Base-by-base conservation (phyloP, 2,113 vertebrate species). In the Pseudopipra pipra region DNA sequence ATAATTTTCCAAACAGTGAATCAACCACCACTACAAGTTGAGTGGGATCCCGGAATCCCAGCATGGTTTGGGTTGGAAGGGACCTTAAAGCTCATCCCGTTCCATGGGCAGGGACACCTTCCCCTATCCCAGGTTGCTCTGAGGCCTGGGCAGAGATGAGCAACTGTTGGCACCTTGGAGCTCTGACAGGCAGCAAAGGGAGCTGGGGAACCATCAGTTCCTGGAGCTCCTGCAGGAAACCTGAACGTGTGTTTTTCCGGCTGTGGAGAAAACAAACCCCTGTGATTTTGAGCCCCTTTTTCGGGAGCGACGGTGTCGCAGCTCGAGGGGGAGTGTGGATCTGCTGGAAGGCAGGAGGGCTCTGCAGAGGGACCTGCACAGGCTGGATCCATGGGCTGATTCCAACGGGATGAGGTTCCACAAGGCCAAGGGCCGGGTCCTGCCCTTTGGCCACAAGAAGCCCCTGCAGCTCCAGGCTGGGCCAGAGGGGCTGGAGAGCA, bases 181-280 rank as follows among this genome's bases (percentile, higher is more conserved):
- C 43, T 16, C 43, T 17, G 15, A 44, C 43, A 46, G 63, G 18
- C 0, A 6, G 54, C 51, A 8, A 22, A 22, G 2, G 25, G 77
- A 73, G 58, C 22, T 2, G 0, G 30, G 44, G 18, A 31, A 30
- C 41, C 35, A 2, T 5, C 10, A 7, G 24, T 6, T 62, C 51
- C 28, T 9, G 15, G 7, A 17, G 31, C 44, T 33, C 2, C 56
- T 63, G 44, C 74, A 61, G 41, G 21, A 25, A 54, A 6, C 35
- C 47, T 17, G 6, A 39, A 23, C 5, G 0, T 1, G 12, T 3
- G 19, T 41, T n/a, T 56, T 76, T 47, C 39, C 49, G n/a, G 37
- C 25, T 19, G 31, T 1, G 0, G 46, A 44, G 25, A 6, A 55
- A 52, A 66, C 1, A 8, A 44, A 16, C 0, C 3, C 2, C 0